Percentiles rank a stretch among this genome's conserved stretches.
These are phyloP conservation scores for Tyria jacobaeae DNA, from an alignment of 2,888 invertebrate genomes.

Conservation along the genomic window DNA sequence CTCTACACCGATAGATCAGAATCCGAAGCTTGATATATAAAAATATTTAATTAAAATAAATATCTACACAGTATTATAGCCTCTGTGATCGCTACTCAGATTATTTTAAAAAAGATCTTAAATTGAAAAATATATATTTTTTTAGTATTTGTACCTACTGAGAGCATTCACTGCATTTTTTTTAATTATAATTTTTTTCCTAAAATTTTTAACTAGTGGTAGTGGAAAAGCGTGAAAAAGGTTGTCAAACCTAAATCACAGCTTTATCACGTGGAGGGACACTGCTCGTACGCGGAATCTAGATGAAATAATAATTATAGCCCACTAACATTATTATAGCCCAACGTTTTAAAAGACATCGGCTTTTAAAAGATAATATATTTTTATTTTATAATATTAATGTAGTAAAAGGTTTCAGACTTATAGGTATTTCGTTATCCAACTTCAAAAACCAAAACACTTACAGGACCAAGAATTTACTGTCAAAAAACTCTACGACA, in stretches of 20 bases:
- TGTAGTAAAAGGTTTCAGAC: background rate
- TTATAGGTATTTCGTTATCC: no score
- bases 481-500: no score
- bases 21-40: no score
- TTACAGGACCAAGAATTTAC: no score
- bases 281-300: constrained; percentile 22
- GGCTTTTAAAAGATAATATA: background rate
- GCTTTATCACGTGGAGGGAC: constrained; percentile 17
- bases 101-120: background rate
- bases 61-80: no score
- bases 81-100: background rate
- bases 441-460: no score
- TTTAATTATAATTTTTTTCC: constrained; percentile 15
- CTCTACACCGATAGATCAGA: no score
- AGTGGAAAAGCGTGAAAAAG: constrained; percentile 17
- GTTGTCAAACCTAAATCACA: constrained; percentile 43
- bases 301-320: constrained; percentile 28
- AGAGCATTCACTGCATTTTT: constrained; percentile 10
- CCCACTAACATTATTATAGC: background rate
- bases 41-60: no score
- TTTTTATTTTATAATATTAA: background rate
- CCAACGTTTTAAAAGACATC: background rate
- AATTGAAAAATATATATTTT: no score
- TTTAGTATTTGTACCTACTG: constrained; percentile 10
- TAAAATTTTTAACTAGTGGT: constrained; percentile 16